Evolutionary conservation across 1,140 invertebrate species (phyloP), one percentile per base, ranked within the genome.

Genomic region (Drosophila aff.): DNA sequence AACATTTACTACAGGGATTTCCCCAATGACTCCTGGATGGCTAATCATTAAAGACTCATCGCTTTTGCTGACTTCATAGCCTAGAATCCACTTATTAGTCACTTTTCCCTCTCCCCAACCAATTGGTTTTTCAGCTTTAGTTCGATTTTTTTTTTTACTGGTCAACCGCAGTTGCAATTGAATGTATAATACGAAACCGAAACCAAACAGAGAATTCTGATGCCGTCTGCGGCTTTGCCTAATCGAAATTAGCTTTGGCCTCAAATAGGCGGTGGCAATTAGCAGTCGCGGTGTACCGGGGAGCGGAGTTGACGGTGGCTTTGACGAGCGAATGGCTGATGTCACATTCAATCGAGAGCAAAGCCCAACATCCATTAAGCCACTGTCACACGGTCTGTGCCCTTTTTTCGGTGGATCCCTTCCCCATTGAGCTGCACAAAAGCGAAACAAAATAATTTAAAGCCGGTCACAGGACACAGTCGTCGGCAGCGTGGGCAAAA

Each of bases 381-480:
- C 71, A 73, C 55, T 61, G 71, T 61, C 71, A 73, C 38, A 46
- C 40, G 31, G 53, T 10, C 31, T 21, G 33, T 40, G 44, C 57
- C 40, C 31, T 63, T 79, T 72, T 72, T 67, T 76, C 52, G 49
- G 50, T 55, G 40, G 36, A 33, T 11, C 21, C 36, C 49, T 31
- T 50, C 3, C 18, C 52, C 33, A 38, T 23, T 38, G 52, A 55
- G 41, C 52, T 26, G 49, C 71, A 74, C 78, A 69, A 67, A 59
- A 68, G 68, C 58, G 67, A 78, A 74, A 74, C 60, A 79, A 82
- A 79, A 84, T 83, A 87, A 84, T 84, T 84, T 75, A 80, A 79
- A 72, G 78, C 75, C 75, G 53, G 36, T 15, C 62, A 65, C 47
- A 71, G 59, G 69, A 55, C 67, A 74, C 62, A 57, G 75, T 43